Evolutionary conservation across 2,113 vertebrate genomes (phyloP), one percentile per base, ranked within the genome.

Genomic region (Ia io): DNA sequence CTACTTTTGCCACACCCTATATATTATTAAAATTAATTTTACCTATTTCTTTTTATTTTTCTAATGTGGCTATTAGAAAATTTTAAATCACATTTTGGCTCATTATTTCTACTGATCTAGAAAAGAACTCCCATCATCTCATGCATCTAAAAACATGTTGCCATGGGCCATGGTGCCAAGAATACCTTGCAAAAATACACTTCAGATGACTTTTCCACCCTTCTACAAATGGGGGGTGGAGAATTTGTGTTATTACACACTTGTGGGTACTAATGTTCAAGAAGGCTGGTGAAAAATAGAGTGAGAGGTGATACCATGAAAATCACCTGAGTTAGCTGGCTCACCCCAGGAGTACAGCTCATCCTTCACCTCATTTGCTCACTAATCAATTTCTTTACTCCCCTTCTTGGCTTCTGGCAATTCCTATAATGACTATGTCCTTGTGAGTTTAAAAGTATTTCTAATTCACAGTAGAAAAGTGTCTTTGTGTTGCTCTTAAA

Each of bases 371-470:
- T 80, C 42, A 28, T 65, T 69, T 30, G 28, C 10, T 70, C 51
- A 47, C 28, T 88, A 73, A 74, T 47, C 63, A 87, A 84, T 47
- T 9, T 71, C 32, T 89, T 73, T 56, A 56, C 3, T 32, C 22
- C 18, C 25, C 74, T 86, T 85, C n/a, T 82, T 71, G 9, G 7
- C 61, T 76, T 87, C 74, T 74, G 47, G 11, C 18, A 70, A 78
- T 80, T 84, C 28, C 59, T 67, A 30, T n/a, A 80, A 65, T 40
- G 44, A 63, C 17, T 44, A 12, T 76, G 9, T 42, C 65, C 67
- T 82, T 95, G 40, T 44, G 51, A 28, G 7, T 44, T 91, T 77
- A 56, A 93, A 84, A 28, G 61, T 76, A 61, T 76, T 93, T 92
- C 92, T 42, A 56, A 90, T 74, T 92, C 20, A 82, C 18, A 53